Conservation (phyloP, 2,797 vertebrate genomes). For the Limosa lapponica region DNA sequence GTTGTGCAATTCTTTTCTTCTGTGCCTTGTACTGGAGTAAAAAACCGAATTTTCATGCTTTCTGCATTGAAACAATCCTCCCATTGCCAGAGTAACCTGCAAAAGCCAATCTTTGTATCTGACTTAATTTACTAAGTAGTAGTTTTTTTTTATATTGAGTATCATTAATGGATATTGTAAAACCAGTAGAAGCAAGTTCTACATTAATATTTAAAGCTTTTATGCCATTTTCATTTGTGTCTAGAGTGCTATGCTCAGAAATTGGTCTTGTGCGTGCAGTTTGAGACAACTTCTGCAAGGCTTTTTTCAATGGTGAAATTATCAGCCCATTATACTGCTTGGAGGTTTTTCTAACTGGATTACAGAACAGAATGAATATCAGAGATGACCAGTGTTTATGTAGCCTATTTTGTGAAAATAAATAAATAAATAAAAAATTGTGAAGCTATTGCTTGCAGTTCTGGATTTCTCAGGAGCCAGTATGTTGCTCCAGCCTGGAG, state of each 20-base stretch:
- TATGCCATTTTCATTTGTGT: slow-evolving; percentile 1
- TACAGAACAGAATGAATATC: not conserved
- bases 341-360: not conserved
- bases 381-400: not conserved
- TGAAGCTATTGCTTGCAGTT: not conserved
- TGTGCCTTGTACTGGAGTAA: not conserved
- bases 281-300: not conserved
- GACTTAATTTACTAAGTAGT: not conserved
- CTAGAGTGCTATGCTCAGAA: not conserved
- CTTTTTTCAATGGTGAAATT: not conserved
- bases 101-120: too few species aligned
- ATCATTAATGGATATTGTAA: not conserved
- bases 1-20: slow-evolving; percentile 1
- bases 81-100: too few species aligned
- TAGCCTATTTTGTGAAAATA: not conserved
- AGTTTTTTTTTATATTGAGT: not conserved
- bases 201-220: slow-evolving; percentile 10
- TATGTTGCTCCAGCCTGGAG: not conserved
- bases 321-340: not conserved
- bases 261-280: not conserved
- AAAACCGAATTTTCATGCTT: slow-evolving; percentile 8
- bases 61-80: not conserved
- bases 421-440: not conserved
- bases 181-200: not conserved
- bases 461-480: not conserved